Evolutionary conservation across 2,113 vertebrate genomes (phyloP).

Genomic region (Dryoscopus gambensis): DNA sequence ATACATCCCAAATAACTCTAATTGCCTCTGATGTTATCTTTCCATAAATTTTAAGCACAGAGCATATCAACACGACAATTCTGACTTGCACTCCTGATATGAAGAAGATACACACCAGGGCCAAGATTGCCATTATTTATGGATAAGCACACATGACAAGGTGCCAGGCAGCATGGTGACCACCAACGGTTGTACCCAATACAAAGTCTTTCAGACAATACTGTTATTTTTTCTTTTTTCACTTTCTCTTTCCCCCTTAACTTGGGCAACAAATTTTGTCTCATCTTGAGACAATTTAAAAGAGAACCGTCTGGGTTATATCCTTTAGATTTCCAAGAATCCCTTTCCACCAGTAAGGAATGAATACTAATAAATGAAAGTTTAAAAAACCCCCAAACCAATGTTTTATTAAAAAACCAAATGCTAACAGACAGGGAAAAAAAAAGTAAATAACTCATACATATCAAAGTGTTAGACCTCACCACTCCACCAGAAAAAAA

Average conservation of each 20-base stretch:
- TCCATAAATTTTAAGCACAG: neutral
- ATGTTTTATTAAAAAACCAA: neutral
- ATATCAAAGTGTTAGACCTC: neutral
- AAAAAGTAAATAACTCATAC: neutral
- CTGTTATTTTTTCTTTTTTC: neutral
- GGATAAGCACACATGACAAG: neutral
- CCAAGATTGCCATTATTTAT: neutral
- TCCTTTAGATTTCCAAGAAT: neutral
- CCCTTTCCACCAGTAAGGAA: neutral
- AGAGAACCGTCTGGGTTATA: neutral
- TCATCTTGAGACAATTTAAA: neutral
- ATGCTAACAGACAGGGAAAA: neutral
- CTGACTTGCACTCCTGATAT: neutral
- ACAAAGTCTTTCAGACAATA: neutral
- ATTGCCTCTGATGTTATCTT: neutral
- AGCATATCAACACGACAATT: neutral
- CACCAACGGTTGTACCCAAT: neutral
- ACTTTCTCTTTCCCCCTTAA: neutral
- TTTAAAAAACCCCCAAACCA: neutral
- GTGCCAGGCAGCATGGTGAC: neutral
- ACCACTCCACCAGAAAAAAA: neutral
- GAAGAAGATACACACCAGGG: neutral
- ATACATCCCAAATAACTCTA: neutral
- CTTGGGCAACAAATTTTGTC: neutral
- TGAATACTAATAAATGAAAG: neutral